Base-by-base conservation (phyloP, 1,140 invertebrate species). In the Formica exsecta region DNA sequence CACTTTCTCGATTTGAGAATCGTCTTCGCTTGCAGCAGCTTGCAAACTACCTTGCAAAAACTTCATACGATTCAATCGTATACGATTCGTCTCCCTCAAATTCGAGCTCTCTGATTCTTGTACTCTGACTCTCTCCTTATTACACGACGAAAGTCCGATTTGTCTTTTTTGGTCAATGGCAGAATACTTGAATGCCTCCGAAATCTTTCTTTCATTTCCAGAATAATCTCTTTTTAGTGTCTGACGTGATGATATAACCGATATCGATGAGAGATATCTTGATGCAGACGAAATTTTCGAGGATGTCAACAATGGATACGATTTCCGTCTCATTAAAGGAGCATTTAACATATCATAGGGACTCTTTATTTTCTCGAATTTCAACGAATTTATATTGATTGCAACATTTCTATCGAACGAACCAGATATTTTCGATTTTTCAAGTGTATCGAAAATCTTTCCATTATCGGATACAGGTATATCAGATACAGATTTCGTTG, bases 31-130 rank as follows among this genome's bases (percentile, higher is more conserved):
- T 6, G 22, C n/a, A 19, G 29, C 22, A 11, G 38, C 9, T 7
- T 65, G 66, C 2, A 74, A 29, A 25, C 68, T 83, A 70, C 2
- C 22, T 44, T 62, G 41, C 2, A 90, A 41, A 16, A 90, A 90
- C 66, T 66, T 81, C 3, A 88, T 77, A 8, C 89, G 89, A 68
- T 79, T 87, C 32, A 83, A 36, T 61, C 86, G 48, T 51, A 51
- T 19, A 19, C 48, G 84, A 65, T 87, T 90, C 0, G 25, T 61
- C 29, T 90, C 89, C 13, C 16, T 79, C 8, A 77, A 29, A 2
- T 66, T 77, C 3, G 87, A 54, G 19, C 6, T n/a, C 1, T 54
- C 77, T 19, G 38, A 70, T 13, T 41, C n/a, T 13, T 65, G 62
- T 16, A 22, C n/a, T n/a, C n/a, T n/a, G n/a, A n/a, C n/a, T n/a